Conservation (phyloP, 2,888 invertebrate species). For the Ypsolopha sequella region DNA sequence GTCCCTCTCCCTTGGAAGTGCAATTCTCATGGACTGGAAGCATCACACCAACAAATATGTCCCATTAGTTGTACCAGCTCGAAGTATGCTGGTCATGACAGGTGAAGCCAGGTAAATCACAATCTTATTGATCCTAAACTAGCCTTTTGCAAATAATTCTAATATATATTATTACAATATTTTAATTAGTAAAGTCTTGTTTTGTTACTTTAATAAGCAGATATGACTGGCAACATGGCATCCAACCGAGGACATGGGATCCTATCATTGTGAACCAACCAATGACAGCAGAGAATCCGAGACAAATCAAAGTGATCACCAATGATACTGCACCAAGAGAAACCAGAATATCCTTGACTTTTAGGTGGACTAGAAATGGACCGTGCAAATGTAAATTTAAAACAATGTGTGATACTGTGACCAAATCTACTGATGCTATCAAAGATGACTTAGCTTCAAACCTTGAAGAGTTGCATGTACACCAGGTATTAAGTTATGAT, state of each 20-base stretch:
- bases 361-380: constrained; percentile 73
- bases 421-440: constrained; percentile 18
- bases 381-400: constrained; percentile 75
- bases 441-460: constrained; percentile 68
- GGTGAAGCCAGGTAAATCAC: constrained; percentile 76
- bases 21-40: constrained; percentile 91
- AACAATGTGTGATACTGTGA: constrained; percentile 75
- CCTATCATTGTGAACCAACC: constrained; percentile 62
- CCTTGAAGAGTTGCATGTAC: constrained; percentile 83
- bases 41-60: constrained; percentile 69
- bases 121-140: background rate
- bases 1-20: constrained; percentile 86
- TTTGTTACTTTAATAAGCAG: constrained; percentile 25
- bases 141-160: background rate
- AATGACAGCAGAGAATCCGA: constrained; percentile 9
- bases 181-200: background rate
- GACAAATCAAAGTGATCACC: constrained; percentile 29
- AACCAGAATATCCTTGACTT: constrained; percentile 86
- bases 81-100: constrained; percentile 85
- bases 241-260: constrained; percentile 87
- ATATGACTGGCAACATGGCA: constrained; percentile 90
- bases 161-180: background rate
- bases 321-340: constrained; percentile 27
- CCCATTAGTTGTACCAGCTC: constrained; percentile 75
- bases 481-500: constrained; percentile 60